Conservation (phyloP, 2,888 invertebrate genomes). For the Eupelmus urozonus region DNA sequence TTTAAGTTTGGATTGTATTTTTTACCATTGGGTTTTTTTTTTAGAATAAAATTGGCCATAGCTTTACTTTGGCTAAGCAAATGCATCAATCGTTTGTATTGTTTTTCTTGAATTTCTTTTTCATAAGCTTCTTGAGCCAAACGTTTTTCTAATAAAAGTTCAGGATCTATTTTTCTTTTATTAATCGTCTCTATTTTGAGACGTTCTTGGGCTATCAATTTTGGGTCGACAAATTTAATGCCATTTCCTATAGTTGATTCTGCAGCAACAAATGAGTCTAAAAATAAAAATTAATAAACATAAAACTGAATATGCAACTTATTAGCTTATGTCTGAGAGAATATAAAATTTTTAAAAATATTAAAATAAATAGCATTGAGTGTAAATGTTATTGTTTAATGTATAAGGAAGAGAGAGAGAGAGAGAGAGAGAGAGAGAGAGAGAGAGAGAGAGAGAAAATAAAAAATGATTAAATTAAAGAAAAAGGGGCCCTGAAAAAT, state of each 20-base stretch:
- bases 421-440: too few species aligned
- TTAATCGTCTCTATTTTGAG: background rate
- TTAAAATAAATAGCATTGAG: too few species aligned
- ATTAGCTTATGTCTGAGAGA: too few species aligned
- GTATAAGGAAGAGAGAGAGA: too few species aligned
- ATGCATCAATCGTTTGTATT: constrained; percentile 72
- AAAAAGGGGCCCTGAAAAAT: too few species aligned
- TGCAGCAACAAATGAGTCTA: background rate
- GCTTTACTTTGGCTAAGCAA: constrained; percentile 70
- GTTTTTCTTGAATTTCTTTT: constrained; percentile 65
- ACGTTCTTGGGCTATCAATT: background rate
- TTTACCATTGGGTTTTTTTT: constrained; percentile 63
- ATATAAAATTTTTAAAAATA: too few species aligned
- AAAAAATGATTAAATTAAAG: too few species aligned
- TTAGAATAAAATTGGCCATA: constrained; percentile 65
- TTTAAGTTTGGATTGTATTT: constrained; percentile 48
- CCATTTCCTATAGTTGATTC: constrained; percentile 35
- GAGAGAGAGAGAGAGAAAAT: too few species aligned
- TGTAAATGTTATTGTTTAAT: too few species aligned
- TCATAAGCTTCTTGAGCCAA: constrained; percentile 64
- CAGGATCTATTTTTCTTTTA: background rate
- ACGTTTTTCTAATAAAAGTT: constrained; percentile 55
- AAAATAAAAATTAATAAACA: too few species aligned
- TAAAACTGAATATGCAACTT: too few species aligned
- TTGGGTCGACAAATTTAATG: constrained; percentile 42